A percentile compares a stretch with the other conserved stretches of the same genome.
These are phyloP conservation scores for Otocyon megalotis DNA, from an alignment of 2,113 vertebrate genomes.

Conservation along the genomic window DNA sequence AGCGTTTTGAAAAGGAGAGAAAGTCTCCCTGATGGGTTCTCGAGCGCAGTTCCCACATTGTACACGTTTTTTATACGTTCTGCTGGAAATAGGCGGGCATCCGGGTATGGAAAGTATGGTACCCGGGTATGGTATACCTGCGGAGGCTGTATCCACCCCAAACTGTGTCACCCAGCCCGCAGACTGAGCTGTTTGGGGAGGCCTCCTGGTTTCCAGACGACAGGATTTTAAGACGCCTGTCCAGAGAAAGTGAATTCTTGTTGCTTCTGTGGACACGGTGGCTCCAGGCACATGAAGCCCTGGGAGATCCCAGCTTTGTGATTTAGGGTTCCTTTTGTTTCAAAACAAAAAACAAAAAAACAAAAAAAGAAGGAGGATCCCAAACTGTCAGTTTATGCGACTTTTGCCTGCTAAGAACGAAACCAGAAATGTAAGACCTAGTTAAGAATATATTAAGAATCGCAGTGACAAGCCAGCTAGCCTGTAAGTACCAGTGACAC, in stretches of 20 bases:
- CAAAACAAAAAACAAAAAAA: too few species aligned
- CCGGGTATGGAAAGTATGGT: background rate
- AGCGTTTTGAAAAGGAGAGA: background rate
- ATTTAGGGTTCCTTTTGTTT: accelerated
- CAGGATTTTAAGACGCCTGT: background rate
- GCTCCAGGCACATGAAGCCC: accelerated
- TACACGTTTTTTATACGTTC: too few species aligned
- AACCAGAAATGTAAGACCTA: background rate
- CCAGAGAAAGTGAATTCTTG: background rate
- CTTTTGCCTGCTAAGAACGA: too few species aligned
- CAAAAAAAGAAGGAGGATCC: too few species aligned
- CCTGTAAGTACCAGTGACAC: accelerated
- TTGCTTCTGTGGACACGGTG: background rate
- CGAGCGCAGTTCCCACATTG: accelerated
- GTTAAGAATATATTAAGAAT: background rate
- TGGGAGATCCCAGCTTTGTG: accelerated
- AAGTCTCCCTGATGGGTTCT: accelerated
- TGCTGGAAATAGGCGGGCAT: background rate
- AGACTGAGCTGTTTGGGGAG: background rate
- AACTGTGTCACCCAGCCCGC: background rate
- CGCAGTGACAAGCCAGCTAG: accelerated
- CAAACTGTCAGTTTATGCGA: accelerated
- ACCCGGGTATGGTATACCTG: accelerated
- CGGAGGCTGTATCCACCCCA: too few species aligned
- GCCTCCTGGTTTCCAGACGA: background rate